phyloP scores from a whole-genome alignment of 2,888 invertebrate genomes.

The Choreutis nemorana region DNA sequence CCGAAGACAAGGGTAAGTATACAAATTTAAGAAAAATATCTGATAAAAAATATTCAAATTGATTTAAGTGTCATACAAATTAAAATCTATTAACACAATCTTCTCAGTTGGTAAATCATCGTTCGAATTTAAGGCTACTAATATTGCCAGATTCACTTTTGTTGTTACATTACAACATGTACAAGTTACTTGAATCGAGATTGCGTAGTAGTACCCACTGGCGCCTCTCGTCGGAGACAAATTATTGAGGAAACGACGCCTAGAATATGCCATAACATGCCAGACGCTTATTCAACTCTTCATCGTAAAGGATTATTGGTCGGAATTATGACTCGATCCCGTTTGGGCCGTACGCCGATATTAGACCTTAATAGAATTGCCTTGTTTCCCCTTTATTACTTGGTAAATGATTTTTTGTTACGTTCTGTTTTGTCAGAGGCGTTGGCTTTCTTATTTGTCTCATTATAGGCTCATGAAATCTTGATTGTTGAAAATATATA shows the following conservation, averaged over 20 bases:
- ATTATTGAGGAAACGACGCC: slow-evolving; percentile 34
- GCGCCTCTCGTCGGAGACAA: slow-evolving; percentile 23
- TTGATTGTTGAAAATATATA: too few relatives aligned
- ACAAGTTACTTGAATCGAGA: slow-evolving; percentile 13
- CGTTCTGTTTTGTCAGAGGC: slow-evolving; percentile 11
- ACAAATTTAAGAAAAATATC: too few relatives aligned
- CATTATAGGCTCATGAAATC: too few relatives aligned
- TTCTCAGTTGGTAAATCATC: too few relatives aligned
- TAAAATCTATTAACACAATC: too few relatives aligned
- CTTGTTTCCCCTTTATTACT: slow-evolving; percentile 19
- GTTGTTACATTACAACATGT: slow-evolving; percentile 1
- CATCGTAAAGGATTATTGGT: slow-evolving; percentile 39
- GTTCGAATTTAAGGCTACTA: too few relatives aligned
- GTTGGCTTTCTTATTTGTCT: too few relatives aligned
- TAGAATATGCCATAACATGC: slow-evolving; percentile 35
- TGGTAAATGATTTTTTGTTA: slow-evolving; percentile 13
- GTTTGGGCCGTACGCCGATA: slow-evolving; percentile 18
- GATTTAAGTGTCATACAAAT: too few relatives aligned
- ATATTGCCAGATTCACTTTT: neutral
- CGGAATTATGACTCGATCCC: slow-evolving; percentile 20
- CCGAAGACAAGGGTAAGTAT: neutral
- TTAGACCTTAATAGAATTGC: slow-evolving; percentile 29
- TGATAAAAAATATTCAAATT: too few relatives aligned
- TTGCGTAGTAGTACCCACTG: slow-evolving; percentile 14
- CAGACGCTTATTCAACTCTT: slow-evolving; percentile 33